Conservation (phyloP, 2,113 vertebrate species). For the Eleginops maclovinus region DNA sequence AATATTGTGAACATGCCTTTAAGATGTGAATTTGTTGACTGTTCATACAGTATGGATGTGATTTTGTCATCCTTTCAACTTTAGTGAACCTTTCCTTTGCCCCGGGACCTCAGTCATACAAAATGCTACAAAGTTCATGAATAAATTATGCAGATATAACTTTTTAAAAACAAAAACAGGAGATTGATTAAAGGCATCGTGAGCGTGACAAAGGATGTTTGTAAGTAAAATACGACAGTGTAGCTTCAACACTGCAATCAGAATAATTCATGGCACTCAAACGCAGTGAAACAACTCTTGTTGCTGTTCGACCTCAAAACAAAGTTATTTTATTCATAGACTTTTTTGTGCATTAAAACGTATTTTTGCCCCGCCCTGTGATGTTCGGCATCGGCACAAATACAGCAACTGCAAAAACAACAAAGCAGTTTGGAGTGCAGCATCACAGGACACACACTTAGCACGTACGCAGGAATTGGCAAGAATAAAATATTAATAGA, state of each 20-base stretch:
- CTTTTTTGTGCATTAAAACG: slow-evolving; percentile 31
- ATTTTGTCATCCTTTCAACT: neutral
- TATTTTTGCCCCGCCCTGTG: slow-evolving; percentile 51
- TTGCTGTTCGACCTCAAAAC: slow-evolving; percentile 29
- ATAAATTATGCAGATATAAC: slow-evolving; percentile 15
- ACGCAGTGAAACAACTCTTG: slow-evolving; percentile 29
- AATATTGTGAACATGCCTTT: slow-evolving; percentile 13
- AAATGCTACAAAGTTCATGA: slow-evolving; percentile 16
- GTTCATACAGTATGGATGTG: neutral
- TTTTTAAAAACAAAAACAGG: neutral
- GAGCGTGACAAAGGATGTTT: slow-evolving; percentile 12
- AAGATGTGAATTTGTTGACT: slow-evolving; percentile 2
- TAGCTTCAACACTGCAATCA: neutral
- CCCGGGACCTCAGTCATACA: slow-evolving; percentile 7
- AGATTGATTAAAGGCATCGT: slow-evolving; percentile 30
- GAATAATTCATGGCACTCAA: slow-evolving; percentile 1
- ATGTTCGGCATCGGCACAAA: slow-evolving; percentile 62
- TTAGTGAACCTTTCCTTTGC: neutral
- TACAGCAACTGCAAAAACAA: slow-evolving; percentile 74
- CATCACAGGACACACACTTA: slow-evolving; percentile 72
- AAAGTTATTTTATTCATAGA: slow-evolving; percentile 17
- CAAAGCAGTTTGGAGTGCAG: slow-evolving; percentile 65
- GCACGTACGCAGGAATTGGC: slow-evolving; percentile 52
- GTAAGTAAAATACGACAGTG: slow-evolving; percentile 2
- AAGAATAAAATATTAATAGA: slow-evolving; percentile 56